Conservation (phyloP, 1,140 invertebrate species). For the Drosophila funebris region DNA sequence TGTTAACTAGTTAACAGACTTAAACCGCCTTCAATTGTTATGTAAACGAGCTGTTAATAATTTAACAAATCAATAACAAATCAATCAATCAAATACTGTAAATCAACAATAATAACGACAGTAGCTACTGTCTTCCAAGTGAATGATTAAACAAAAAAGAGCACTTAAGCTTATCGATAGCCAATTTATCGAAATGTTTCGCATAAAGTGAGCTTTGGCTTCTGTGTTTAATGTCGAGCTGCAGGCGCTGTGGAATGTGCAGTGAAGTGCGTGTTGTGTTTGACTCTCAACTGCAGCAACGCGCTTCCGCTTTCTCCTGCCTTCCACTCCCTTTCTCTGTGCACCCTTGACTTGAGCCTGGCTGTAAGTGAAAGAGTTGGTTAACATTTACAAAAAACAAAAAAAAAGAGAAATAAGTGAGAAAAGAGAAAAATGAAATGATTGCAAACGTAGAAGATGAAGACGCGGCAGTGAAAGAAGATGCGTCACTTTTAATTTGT, state of each 20-base stretch:
- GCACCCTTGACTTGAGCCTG: neutral
- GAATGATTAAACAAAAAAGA: too few species aligned
- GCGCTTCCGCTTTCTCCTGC: too few species aligned
- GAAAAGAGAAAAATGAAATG: neutral
- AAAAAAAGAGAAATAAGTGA: neutral
- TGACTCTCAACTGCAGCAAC: constrained; percentile 13
- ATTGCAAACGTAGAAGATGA: constrained; percentile 2
- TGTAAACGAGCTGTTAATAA: neutral
- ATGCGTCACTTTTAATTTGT: constrained; percentile 79
- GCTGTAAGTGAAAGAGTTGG: neutral
- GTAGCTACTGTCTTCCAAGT: too few species aligned
- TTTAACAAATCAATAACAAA: too few species aligned
- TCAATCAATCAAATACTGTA: too few species aligned
- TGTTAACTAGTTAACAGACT: too few species aligned
- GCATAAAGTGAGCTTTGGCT: too few species aligned
- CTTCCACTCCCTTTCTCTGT: neutral
- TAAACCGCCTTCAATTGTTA: too few species aligned
- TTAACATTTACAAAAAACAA: neutral
- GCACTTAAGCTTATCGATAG: too few species aligned
- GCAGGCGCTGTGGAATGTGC: constrained; percentile 9
- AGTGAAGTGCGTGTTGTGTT: constrained; percentile 43
- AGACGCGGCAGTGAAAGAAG: constrained; percentile 26
- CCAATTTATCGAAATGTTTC: too few species aligned
- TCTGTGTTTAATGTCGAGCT: constrained; percentile 62
- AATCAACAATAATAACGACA: too few species aligned